Evolutionary conservation across 1,140 invertebrate genomes (phyloP).

Genomic region (Drosophila virilis): DNA sequence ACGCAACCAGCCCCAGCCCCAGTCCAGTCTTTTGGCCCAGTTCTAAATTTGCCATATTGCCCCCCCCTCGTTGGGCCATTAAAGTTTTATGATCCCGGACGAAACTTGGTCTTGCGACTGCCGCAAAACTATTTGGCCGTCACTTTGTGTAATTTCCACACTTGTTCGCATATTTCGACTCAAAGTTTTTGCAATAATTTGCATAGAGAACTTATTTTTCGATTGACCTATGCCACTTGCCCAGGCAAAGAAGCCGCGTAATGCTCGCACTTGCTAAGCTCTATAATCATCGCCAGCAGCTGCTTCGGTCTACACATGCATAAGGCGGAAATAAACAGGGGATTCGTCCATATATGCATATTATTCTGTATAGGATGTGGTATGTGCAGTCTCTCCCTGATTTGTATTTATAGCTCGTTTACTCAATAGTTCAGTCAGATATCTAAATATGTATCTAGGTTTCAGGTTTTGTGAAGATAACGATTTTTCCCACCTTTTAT

Average conservation of each 20-base stretch:
- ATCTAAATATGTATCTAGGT: too few species aligned
- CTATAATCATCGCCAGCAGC: constrained; percentile 35
- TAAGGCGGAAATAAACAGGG: neutral
- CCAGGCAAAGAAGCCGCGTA: constrained; percentile 15
- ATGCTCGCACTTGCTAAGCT: constrained; percentile 35
- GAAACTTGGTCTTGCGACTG: constrained; percentile 13
- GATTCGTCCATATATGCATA: neutral
- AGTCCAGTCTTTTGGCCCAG: constrained; percentile 1
- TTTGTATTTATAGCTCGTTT: neutral
- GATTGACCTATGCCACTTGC: constrained; percentile 19
- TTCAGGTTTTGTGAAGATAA: too few species aligned
- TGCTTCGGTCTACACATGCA: constrained; percentile 44
- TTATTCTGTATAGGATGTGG: too few species aligned
- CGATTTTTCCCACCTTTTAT: too few species aligned
- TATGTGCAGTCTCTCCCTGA: neutral
- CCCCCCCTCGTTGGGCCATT: neutral
- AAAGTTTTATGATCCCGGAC: constrained; percentile 11
- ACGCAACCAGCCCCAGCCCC: neutral
- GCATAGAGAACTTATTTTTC: constrained; percentile 32
- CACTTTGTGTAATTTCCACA: constrained; percentile 41
- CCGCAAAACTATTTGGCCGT: constrained; percentile 4
- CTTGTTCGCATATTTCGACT: constrained; percentile 23
- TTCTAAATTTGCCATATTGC: constrained; percentile 7
- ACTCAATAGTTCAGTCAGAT: too few species aligned
- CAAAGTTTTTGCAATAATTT: constrained; percentile 50